Base-by-base conservation (phyloP, 23 tunicate species). In the Trididemnum miniatum region DNA sequence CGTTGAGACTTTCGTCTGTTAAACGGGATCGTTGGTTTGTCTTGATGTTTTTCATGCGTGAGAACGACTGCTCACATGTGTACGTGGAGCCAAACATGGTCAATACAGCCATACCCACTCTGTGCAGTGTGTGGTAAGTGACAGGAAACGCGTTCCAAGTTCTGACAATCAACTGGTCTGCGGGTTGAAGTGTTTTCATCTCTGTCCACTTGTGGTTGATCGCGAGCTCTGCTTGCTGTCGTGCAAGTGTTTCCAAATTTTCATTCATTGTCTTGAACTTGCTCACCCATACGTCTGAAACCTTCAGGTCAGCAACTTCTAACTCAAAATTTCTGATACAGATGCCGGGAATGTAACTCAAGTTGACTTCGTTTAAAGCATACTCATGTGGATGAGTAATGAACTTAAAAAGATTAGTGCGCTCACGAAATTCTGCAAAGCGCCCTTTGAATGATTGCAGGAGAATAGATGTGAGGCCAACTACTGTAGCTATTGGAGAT, bases 101-200 rank as follows among this genome's bases (percentile, higher is more conserved):
- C 82, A 78, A 27, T 31, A 78, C 82, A 78, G 75, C 75, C 59
- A 12, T 78, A 78, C 75, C 28, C 82, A 78, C 73, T 76, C 71
- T 78, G 76, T 78, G 82, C 82, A 78, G 82, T 78, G 82, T 78
- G 82, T 78, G 82, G 38, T 78, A 78, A 22, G 82, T 78, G 82
- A 78, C 73, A 76, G 80, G 80, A 38, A 78, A 74, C 35, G 30
- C 59, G 31, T 80, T 80, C 76, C 84, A 80, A 24, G 57, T 37
- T 80, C 59, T 65, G 84, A 80, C 84, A 80, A 65, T 80, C 77
- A 80, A 80, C 84, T 80, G 84, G 54, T 80, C 84, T 80, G 33
- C 76, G 76, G 54, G 84, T 80, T 80, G 84, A 65, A 80, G 84
- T 80, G 65, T 80, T 80, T 80, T 59, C 54, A 80, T 80, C 65